Conservation (phyloP, 2,113 vertebrate genomes). For the Poicephalus gulielmi region DNA sequence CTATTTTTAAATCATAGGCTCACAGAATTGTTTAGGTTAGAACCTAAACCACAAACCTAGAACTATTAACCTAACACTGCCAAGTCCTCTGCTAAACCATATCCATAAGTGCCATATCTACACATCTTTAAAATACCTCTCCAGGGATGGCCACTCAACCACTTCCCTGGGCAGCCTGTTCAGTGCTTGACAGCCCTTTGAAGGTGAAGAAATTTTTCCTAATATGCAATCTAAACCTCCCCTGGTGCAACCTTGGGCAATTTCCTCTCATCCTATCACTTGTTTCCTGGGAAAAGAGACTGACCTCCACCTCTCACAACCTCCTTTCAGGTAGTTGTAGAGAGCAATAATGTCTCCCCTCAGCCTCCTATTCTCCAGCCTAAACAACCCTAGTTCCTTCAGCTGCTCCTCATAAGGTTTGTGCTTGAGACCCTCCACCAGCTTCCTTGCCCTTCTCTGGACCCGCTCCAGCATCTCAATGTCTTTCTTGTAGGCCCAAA, state of each 20-base stretch:
- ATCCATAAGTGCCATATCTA: background rate
- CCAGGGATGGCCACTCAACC: background rate
- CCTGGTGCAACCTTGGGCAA: background rate
- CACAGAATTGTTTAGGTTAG: background rate
- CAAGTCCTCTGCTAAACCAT: background rate
- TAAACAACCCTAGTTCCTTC: background rate
- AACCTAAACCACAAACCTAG: background rate
- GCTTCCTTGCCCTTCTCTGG: background rate
- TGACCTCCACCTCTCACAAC: fast-evolving
- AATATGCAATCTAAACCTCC: background rate
- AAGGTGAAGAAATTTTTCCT: background rate
- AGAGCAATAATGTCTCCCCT: background rate
- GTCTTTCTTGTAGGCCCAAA: background rate
- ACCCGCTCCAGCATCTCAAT: fast-evolving
- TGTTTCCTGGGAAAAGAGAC: background rate
- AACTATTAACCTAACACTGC: background rate
- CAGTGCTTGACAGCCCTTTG: background rate
- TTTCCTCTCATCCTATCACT: background rate
- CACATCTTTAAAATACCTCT: background rate
- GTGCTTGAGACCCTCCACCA: background rate
- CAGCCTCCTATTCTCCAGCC: background rate
- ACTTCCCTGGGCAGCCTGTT: background rate
- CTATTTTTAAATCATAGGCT: background rate
- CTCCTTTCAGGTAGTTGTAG: background rate
- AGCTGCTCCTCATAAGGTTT: background rate